Evolutionary conservation across 2,888 invertebrate species (phyloP).

Genomic region (Pyrocoelia pectoralis): DNA sequence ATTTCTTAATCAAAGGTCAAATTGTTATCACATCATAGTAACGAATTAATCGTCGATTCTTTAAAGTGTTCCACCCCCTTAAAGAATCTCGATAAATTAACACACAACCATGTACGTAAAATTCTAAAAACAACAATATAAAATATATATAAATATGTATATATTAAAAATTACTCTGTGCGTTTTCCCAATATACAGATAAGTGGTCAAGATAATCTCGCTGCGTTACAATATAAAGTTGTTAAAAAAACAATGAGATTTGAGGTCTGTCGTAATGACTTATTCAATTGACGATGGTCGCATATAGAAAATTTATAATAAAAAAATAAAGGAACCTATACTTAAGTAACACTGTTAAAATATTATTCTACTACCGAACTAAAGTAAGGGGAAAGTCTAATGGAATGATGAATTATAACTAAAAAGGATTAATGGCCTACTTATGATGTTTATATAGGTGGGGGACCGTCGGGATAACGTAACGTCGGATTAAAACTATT

Average conservation of each 20-base stretch:
- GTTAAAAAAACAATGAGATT: constrained; percentile 16
- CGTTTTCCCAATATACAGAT: constrained; percentile 59
- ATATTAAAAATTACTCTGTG: constrained; percentile 49
- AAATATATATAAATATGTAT: constrained; percentile 47
- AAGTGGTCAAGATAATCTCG: constrained; percentile 39
- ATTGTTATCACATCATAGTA: constrained; percentile 47
- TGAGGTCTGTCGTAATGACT: constrained; percentile 28
- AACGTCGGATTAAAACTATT: constrained; percentile 88
- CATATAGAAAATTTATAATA: constrained; percentile 20
- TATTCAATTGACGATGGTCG: constrained; percentile 30
- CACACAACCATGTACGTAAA: constrained; percentile 52
- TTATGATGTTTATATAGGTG: constrained; percentile 75
- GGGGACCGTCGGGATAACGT: constrained; percentile 91
- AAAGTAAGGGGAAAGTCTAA: constrained; percentile 22
- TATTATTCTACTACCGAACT: constrained; percentile 21
- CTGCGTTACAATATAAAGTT: background rate
- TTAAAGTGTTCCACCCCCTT: constrained; percentile 52
- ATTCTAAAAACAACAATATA: constrained; percentile 55
- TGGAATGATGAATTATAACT: constrained; percentile 31
- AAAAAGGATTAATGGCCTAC: constrained; percentile 12
- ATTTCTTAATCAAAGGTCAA: constrained; percentile 31
- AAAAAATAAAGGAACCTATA: constrained; percentile 32
- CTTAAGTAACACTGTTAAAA: constrained; percentile 40
- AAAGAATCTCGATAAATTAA: constrained; percentile 45
- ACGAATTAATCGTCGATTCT: constrained; percentile 44